Percentiles rank a stretch among this genome's conserved stretches.
Conservation (phyloP, 2,797 vertebrate species). For the Antrozous pallidus region DNA sequence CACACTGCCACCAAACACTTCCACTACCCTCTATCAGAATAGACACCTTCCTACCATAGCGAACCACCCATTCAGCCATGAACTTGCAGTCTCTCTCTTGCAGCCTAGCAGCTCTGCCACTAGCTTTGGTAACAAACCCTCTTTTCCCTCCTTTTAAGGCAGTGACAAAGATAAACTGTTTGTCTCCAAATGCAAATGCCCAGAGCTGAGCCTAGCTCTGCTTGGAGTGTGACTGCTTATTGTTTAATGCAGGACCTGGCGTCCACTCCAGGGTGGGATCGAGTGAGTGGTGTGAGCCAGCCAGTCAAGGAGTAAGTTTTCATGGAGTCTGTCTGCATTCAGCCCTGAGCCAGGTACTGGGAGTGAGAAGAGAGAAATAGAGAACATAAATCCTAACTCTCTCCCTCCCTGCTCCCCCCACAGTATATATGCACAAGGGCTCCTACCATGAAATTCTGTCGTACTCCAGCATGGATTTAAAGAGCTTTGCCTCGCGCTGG, state of each 20-base stretch:
- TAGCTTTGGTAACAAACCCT: not conserved
- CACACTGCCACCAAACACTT: not conserved
- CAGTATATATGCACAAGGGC: not conserved
- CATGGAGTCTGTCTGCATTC: not conserved
- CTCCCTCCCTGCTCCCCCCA: not conserved
- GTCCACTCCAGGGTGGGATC: rapidly evolving
- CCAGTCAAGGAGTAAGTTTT: not conserved
- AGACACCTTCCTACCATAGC: not conserved
- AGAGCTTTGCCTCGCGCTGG: not conserved
- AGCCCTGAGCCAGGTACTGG: not conserved
- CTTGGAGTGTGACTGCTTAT: not conserved
- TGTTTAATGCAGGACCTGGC: not conserved
- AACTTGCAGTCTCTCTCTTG: not conserved
- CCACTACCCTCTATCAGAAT: not conserved
- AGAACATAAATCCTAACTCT: not conserved
- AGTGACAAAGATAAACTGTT: not conserved
- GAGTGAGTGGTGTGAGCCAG: not conserved
- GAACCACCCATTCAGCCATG: not conserved
- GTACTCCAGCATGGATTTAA: not conserved
- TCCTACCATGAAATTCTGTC: too few relatives aligned
- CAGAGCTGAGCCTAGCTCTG: not conserved
- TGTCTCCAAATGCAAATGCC: not conserved
- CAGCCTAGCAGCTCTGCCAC: not conserved
- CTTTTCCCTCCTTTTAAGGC: not conserved
- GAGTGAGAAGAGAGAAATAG: not conserved